Conservation (phyloP, 2,113 vertebrate species). For the Morone chrysops region DNA sequence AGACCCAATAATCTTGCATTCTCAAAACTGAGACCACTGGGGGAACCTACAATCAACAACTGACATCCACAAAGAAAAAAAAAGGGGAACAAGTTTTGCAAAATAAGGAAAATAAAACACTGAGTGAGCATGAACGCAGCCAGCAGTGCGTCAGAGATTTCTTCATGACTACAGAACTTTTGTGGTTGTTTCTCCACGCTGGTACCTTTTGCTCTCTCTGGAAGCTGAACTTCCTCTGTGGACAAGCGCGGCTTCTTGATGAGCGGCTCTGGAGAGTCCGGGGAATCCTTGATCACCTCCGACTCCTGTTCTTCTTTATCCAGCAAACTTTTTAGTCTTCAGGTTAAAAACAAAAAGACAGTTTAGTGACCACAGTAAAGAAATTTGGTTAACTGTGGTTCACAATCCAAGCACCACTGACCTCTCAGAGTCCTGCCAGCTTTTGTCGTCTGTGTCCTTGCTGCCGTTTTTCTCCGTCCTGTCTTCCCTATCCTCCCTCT, state of each 20-base stretch:
- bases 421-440: conserved; percentile 95
- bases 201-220: conserved; percentile 94
- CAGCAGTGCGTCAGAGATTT: neutral
- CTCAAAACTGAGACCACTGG: neutral
- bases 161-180: neutral
- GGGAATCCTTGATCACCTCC: conserved; percentile 97
- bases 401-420: conserved; percentile 38
- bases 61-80: neutral
- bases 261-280: conserved; percentile 96
- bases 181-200: no score
- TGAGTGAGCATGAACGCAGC: neutral
- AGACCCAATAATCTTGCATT: neutral
- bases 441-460: conserved; percentile 94
- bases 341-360: neutral
- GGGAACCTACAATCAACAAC: neutral
- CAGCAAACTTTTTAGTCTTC: conserved; percentile 89
- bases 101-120: neutral
- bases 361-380: neutral
- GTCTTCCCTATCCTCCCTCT: conserved; percentile 96
- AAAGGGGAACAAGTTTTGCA: neutral
- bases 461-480: conserved; percentile 90
- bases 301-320: conserved; percentile 95
- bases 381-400: no score
- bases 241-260: conserved; percentile 95
- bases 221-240: conserved; percentile 87